phyloP scores from a whole-genome alignment of 1,140 invertebrate species.

The Rhagoletis pomonella region DNA sequence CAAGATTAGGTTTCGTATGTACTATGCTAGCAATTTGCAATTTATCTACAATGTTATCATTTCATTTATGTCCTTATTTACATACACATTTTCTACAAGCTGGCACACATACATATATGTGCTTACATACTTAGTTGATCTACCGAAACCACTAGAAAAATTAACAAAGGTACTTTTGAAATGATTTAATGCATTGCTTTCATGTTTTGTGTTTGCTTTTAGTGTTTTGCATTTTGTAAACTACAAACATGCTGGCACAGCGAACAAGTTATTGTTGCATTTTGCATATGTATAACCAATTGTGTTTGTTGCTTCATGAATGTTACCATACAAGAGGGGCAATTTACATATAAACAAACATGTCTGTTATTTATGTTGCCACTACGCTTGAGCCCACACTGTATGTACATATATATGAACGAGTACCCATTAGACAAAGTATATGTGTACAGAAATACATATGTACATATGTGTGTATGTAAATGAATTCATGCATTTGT shows the following conservation, averaged over 20 bases:
- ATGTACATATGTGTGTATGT: not conserved
- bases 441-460: not conserved
- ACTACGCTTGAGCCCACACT: not conserved
- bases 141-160: constrained; percentile 13
- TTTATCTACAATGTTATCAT: constrained; percentile 33
- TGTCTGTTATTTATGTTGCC: not conserved
- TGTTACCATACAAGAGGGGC: not conserved
- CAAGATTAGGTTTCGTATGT: not conserved
- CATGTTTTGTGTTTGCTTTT: not conserved
- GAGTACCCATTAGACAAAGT: no score
- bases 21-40: constrained; percentile 6
- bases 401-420: not conserved
- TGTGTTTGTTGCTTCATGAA: constrained; percentile 24
- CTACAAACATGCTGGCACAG: not conserved
- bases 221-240: constrained; percentile 14
- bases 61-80: constrained; percentile 32
- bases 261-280: constrained; percentile 24
- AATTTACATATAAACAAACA: not conserved
- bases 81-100: not conserved
- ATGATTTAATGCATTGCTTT: constrained; percentile 33
- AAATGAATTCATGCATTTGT: not conserved
- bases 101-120: not conserved
- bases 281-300: constrained; percentile 41
- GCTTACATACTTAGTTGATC: not conserved
- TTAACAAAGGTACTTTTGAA: not conserved